phyloP scores from a whole-genome alignment of 2,888 invertebrate species.

The Baronia brevicornis region DNA sequence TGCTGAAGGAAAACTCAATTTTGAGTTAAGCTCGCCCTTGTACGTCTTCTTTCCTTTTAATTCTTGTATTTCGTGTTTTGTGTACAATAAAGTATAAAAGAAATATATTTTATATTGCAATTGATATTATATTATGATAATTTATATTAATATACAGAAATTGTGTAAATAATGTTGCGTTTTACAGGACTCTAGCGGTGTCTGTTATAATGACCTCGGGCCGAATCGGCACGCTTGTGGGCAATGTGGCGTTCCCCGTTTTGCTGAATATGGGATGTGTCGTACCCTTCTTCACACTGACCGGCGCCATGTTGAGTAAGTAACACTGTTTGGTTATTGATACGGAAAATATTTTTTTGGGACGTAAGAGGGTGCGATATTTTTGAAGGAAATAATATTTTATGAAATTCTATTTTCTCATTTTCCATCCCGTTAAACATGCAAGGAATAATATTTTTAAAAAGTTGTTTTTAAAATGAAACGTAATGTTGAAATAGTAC shows the following conservation, averaged over 20 bases:
- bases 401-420: background rate
- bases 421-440: background rate
- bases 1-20: too few relatives aligned
- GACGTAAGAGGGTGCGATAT: background rate
- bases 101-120: too few relatives aligned
- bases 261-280: conserved; percentile 41
- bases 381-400: background rate
- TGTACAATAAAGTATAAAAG: too few relatives aligned
- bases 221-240: conserved; percentile 38
- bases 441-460: too few relatives aligned
- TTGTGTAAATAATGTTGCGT: conserved; percentile 7
- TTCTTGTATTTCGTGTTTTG: too few relatives aligned
- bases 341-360: background rate
- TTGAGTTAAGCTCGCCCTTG: too few relatives aligned
- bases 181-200: conserved; percentile 45
- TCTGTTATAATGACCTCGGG: conserved; percentile 44
- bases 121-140: too few relatives aligned
- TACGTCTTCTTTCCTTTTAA: too few relatives aligned
- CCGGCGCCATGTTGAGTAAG: conserved; percentile 43
- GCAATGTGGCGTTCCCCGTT: conserved; percentile 44
- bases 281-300: conserved; percentile 41
- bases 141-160: too few relatives aligned
- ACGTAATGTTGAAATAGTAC: too few relatives aligned
- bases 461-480: too few relatives aligned
- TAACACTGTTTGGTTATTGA: too few relatives aligned